These are phyloP conservation scores for Aurelia sp. DNA, from an alignment of 30 jellyfish, hydroid and myxozoan species.

Conservation along the genomic window DNA sequence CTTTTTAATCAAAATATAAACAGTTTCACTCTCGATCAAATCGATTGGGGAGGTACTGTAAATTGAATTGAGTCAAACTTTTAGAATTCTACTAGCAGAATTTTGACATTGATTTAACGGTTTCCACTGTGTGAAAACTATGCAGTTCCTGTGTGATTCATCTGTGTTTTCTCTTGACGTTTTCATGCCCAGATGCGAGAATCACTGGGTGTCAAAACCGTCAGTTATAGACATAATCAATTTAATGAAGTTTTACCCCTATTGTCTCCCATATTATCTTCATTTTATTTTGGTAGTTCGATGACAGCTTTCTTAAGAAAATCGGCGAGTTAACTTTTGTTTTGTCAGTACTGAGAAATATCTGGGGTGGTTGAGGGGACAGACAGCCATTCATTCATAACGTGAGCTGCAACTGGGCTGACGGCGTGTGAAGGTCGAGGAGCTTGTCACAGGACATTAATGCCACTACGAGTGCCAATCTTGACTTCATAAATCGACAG, in stretches of 20 bases:
- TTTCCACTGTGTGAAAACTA: too few species aligned
- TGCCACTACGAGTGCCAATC: too few species aligned
- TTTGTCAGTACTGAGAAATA: neutral
- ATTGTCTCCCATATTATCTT: neutral
- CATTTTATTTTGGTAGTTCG: conserved; percentile 1
- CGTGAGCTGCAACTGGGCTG: neutral
- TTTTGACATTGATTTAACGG: too few species aligned
- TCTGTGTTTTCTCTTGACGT: neutral
- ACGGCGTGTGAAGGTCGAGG: conserved; percentile 5
- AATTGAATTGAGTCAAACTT: too few species aligned
- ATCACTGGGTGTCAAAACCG: neutral
- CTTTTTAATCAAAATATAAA: too few species aligned
- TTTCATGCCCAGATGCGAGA: neutral
- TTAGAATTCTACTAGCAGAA: too few species aligned
- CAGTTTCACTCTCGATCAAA: too few species aligned
- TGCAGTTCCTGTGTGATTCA: too few species aligned
- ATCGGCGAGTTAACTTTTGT: conserved; percentile 6
- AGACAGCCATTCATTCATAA: neutral
- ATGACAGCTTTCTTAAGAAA: conserved; percentile 24
- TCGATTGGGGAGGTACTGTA: too few species aligned
- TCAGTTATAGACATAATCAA: neutral
- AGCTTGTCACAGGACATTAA: neutral
- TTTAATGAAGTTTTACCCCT: neutral
- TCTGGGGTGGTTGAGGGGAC: neutral
- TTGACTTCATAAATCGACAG: too few species aligned